Evolutionary conservation across 1,140 invertebrate species (phyloP), one percentile per base, ranked within the genome.

Genomic region (Prorops nasuta): DNA sequence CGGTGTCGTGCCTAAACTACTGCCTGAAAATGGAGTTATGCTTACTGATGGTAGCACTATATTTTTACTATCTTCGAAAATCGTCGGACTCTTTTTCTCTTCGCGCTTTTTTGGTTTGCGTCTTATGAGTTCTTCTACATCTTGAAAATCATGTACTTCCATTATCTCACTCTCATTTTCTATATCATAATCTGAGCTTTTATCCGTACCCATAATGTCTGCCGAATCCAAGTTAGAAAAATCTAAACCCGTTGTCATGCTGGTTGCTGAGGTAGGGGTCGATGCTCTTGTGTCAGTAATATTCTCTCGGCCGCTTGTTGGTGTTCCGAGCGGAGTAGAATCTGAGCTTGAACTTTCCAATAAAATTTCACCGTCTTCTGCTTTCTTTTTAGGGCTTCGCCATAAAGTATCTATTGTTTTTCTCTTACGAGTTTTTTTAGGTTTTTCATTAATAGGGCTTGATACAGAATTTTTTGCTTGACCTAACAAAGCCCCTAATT

Each of bases 31-130:
- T 4, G 88, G 88, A 7, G 88, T 90, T 22, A 91, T 90, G 69
- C 87, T 89, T n/a, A 90, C 84, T 18, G 86, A 87, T 0, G 88
- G 86, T 21, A 86, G 83, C 15, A 86, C 80, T 57, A 87, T 72
- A 58, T 67, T 81, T 69, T 83, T 84, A 51, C 79, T 81, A 16
- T 85, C 83, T 14, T 82, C 83, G 17, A 84, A 79, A 15, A 71
- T 67, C 51, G 50, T 75, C 0, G 73, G 73, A 48, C 72, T 77
- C 56, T 73, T 78, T 56, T 72, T 74, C 21, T 75, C 78, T 39
- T 71, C 69, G 17, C 64, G 56, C 49, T 77, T 77, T 67, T 74
- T 70, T 45, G 62, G 64, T 35, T 72, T 79, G 42, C 65, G 64
- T 69, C 83, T 81, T 47, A 84, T 74, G 8, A 84, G 77, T 21